A percentile compares a stretch with the other conserved stretches of the same genome.
These are phyloP conservation scores for Larimichthys polyactis DNA, from an alignment of 2,113 vertebrate genomes.

Conservation along the genomic window DNA sequence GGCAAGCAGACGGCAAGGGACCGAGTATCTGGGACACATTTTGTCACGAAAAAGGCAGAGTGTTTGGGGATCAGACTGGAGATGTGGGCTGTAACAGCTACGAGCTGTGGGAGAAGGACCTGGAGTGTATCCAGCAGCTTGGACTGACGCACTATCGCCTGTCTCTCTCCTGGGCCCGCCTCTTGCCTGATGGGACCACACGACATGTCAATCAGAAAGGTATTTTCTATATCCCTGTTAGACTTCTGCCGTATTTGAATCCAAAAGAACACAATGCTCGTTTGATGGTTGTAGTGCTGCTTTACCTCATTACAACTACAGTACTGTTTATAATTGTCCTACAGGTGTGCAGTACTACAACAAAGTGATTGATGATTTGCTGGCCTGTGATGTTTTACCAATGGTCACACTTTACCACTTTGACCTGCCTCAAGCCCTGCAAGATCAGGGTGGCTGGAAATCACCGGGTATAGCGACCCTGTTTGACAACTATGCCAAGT, in stretches of 20 bases:
- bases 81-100: constrained; percentile 95
- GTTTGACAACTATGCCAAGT: constrained; percentile 85
- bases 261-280: not conserved
- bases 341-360: constrained; percentile 86
- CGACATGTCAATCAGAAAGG: constrained; percentile 93
- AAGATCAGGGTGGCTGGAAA: constrained; percentile 85
- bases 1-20: constrained; percentile 90
- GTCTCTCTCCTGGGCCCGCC: constrained; percentile 96
- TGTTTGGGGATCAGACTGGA: constrained; percentile 91
- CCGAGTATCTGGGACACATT: constrained; percentile 94
- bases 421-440: constrained; percentile 86
- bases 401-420: constrained; percentile 87
- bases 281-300: not conserved
- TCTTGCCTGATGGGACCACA: constrained; percentile 94
- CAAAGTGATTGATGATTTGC: constrained; percentile 86
- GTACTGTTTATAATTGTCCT: constrained; percentile 23
- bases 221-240: constrained; percentile 59
- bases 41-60: constrained; percentile 89
- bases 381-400: constrained; percentile 77
- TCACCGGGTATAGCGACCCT: constrained; percentile 68
- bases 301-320: not conserved
- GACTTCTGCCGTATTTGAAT: not conserved
- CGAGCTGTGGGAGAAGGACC: constrained; percentile 94
- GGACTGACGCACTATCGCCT: constrained; percentile 96
- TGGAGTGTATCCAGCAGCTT: constrained; percentile 95